Evolutionary conservation across 1,140 invertebrate genomes (phyloP), one percentile per base, ranked within the genome.

Genomic region (Lepidurus apus): DNA sequence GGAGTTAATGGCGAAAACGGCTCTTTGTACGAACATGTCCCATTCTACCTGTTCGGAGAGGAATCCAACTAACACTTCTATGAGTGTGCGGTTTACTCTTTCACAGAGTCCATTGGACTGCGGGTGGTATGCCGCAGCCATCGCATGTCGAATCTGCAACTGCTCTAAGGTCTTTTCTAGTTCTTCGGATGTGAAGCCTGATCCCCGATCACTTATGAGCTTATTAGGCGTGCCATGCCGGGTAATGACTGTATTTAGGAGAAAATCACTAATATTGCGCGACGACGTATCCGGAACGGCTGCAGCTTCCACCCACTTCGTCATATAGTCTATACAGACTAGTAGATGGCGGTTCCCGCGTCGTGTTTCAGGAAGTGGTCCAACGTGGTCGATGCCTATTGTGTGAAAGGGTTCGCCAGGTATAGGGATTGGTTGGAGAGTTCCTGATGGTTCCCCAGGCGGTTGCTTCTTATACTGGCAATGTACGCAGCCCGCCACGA

Each of bases 261-360:
- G 42, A 44, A 76, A 76, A 1, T 76, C 75, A 42, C 44, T 26
- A 42, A 76, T 7, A 42, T 7, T 44, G 4, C 42, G 24, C 11
- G 77, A 24, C 17, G 65, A 21, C 13, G 77, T 78, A 21, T 65
- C 53, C 53, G 47, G 77, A 8, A 78, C 77, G 1, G 73, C 47
- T 42, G 34, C 77, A 24, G 77, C 77, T 43, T 78, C 77, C 47
- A 78, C 65, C 77, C 77, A 73, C 17, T 73, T 73, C 21, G 53
- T 78, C 4, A 34, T 34, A 43, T 78, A 78, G 10, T 74, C 77
- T 43, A 78, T 73, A 21, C 44, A 26, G 1, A 74, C 45, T 43
- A 78, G 21, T 13, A 78, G 21, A 73, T 78, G 77, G 2, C 47
- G 77, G 42, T 78, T 78, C 24, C 53, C 77, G 11, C 44, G 53